These are phyloP conservation scores for Scaptomyza flava DNA, from an alignment of 2,888 invertebrate species.

Conservation along the genomic window DNA sequence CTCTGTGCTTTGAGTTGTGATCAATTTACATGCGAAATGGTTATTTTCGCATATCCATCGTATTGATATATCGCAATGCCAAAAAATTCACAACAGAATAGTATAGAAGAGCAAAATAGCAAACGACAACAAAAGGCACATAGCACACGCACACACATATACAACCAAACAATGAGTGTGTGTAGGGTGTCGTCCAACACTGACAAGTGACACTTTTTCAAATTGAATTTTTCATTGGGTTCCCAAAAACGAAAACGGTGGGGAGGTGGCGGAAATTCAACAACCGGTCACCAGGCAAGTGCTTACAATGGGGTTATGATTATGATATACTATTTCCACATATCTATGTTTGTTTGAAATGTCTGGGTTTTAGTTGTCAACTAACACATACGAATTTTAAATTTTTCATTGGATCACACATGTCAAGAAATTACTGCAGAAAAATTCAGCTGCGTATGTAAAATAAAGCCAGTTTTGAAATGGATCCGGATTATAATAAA, in stretches of 20 bases:
- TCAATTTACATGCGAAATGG: slow-evolving; percentile 71
- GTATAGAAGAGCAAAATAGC: slow-evolving; percentile 37
- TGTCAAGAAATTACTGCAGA: background rate
- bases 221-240: slow-evolving; percentile 69
- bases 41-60: slow-evolving; percentile 36
- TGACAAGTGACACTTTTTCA: slow-evolving; percentile 78
- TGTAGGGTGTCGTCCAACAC: slow-evolving; percentile 43
- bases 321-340: background rate
- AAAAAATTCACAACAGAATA: slow-evolving; percentile 57
- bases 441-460: background rate
- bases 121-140: slow-evolving; percentile 53
- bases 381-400: slow-evolving; percentile 2
- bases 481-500: slow-evolving; percentile 48
- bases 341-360: slow-evolving; percentile 10
- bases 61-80: slow-evolving; percentile 59
- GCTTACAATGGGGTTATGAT: slow-evolving; percentile 14
- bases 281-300: slow-evolving; percentile 36
- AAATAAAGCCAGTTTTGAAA: slow-evolving; percentile 4
- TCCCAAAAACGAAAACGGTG: slow-evolving; percentile 2
- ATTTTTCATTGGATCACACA: slow-evolving; percentile 3
- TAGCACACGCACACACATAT: background rate
- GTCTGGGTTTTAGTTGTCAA: slow-evolving; percentile 46
- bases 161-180: slow-evolving; percentile 36
- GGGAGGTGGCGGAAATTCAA: slow-evolving; percentile 23
- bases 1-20: slow-evolving; percentile 41